Base-by-base conservation (phyloP, 35 echinoderm and acorn worm species). In the Diadema setosum region DNA sequence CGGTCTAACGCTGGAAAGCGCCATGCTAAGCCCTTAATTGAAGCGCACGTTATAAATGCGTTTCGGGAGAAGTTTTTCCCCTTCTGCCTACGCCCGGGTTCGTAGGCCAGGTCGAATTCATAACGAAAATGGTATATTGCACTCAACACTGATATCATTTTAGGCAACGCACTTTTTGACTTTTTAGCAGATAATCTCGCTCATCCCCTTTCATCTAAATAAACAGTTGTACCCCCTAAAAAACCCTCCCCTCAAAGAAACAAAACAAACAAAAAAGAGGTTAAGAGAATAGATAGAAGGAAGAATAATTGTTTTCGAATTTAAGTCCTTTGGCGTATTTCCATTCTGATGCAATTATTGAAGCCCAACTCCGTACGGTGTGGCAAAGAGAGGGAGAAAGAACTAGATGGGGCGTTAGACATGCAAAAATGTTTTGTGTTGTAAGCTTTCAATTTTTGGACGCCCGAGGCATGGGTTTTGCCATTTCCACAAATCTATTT, bases 401-500 rank as follows among this genome's bases (percentile, higher is more conserved):
- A 36, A 44, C 29, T 34, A 41, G 73, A 78, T 39, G 40, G n/a
- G 63, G 63, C 63, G 63, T 67, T 67, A 78, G 73, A 78, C 39
- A 78, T 67, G 63, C 63, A 78, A 36, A 78, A 78, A 78, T 78
- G 73, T 78, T 78, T 78, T 9, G 73, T 42, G 73, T 78, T 44
- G 73, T 44, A 78, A 78, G 40, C 73, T 44, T 78, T 44, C 73
- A 78, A 78, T 78, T 78, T 78, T 78, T 20, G 37, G 73, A 78
- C 73, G 73, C 73, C 73, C 73, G 26, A 78, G 73, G 73, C 73
- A 78, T 78, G 44, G 73, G 73, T 78, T 78, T 78, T 78, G 73
- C 73, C 73, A 78, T 78, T 78, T 78, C 73, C 73, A 78, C 73
- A 78, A 78, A 78, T 78, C 73, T 78, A 78, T 78, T 78, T 78